Base-by-base conservation (phyloP, 1,140 invertebrate genomes). In the Polypedilum vanderplanki region DNA sequence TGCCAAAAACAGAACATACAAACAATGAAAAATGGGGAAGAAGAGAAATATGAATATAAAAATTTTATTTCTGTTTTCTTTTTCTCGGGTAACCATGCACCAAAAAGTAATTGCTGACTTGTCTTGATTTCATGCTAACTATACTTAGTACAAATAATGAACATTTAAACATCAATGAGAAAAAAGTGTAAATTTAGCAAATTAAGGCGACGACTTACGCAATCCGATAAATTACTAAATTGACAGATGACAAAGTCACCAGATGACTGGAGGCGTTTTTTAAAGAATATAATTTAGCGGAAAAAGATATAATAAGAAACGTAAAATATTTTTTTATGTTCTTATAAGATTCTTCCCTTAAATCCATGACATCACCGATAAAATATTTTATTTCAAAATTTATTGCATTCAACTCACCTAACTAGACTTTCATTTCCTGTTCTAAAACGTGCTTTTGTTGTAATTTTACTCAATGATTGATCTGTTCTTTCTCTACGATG, bases 171-270 rank as follows among this genome's bases (percentile, higher is more conserved):
- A 74, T 18, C 73, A 41, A 74, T 33, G 5, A 33, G 24, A 33
- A 7, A 74, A 74, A n/a, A 57, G 12, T 24, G n/a, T 33, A 33
- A 33, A 33, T 74, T 74, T 75, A 79, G 78, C 80, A 80, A 79
- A 46, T 46, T 46, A 46, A 46, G 8, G 41, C 46, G 46, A 78
- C 77, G 76, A 93, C 91, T 93, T 93, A 93, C 91, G 90, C 90
- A 86, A 93, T 93, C 87, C 91, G 87, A 88, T 92, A 92, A 87
- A 93, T 88, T 87, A 90, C 90, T 85, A 93, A 89, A 88, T 93
- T 93, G 86, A 93, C 91, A 85, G 91, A 89, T 82, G 91, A 93
- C 86, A 93, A 89, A 85, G 91, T 93, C 88, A 91, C 90, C 87
- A 93, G 90, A 89, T 93, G 91, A 90, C 91, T 93, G 89, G 83